These are phyloP conservation scores for Bungarus multicinctus DNA, from an alignment of 2,113 vertebrate species.

Conservation along the genomic window DNA sequence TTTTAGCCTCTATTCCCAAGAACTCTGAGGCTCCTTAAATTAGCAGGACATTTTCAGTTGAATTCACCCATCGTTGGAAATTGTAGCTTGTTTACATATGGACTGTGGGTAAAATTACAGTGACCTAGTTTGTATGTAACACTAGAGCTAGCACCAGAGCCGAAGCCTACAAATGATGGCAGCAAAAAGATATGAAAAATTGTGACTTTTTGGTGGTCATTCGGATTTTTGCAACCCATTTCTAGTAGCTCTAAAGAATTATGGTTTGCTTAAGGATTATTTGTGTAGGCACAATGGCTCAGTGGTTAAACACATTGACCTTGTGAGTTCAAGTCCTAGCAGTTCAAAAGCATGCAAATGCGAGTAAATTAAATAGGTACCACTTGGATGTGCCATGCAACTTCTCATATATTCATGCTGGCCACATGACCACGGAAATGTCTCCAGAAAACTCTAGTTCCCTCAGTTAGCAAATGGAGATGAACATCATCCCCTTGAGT, in stretches of 20 bases:
- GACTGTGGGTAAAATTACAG: background rate
- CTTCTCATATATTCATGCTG: too few relatives aligned
- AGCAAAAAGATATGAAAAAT: background rate
- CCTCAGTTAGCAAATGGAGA: too few relatives aligned
- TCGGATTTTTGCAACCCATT: background rate
- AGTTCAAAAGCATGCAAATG: too few relatives aligned
- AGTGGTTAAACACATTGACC: too few relatives aligned
- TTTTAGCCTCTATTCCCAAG: background rate
- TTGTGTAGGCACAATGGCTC: too few relatives aligned
- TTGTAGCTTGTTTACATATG: background rate
- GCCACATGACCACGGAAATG: too few relatives aligned
- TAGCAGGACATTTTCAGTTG: background rate
- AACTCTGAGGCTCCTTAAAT: background rate
- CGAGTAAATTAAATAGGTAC: too few relatives aligned
- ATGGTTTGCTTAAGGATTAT: background rate
- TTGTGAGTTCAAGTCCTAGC: too few relatives aligned
- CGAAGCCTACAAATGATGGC: background rate
- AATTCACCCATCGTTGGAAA: background rate
- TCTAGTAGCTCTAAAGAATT: background rate
- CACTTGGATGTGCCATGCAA: too few relatives aligned
- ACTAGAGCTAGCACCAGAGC: background rate
- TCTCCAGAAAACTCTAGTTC: too few relatives aligned
- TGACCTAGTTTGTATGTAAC: background rate
- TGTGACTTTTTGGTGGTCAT: background rate
- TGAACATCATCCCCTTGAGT: too few relatives aligned